Conservation (phyloP, 2,113 vertebrate species). For the Pandion haliaetus region DNA sequence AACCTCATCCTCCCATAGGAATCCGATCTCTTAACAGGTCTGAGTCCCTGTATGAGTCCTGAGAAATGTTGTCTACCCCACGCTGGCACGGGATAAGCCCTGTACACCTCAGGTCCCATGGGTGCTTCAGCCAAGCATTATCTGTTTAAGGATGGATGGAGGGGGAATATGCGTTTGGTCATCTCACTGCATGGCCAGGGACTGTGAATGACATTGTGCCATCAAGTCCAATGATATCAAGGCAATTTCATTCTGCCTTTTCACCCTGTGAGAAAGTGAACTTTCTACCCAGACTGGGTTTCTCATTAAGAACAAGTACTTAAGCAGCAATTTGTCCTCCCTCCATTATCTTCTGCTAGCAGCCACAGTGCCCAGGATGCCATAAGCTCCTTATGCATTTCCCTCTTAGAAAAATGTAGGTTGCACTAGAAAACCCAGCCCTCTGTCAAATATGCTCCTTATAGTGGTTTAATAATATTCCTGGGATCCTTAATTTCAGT, state of each 20-base stretch:
- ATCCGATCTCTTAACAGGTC: not conserved
- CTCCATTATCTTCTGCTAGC: not conserved
- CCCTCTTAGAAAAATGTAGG: not conserved
- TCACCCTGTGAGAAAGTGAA: not conserved
- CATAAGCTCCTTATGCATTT: not conserved
- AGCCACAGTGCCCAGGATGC: not conserved
- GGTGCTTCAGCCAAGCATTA: not conserved
- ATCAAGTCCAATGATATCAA: not conserved
- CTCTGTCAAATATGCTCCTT: not conserved
- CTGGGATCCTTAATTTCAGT: not conserved
- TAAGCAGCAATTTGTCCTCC: not conserved
- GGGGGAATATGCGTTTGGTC: not conserved
- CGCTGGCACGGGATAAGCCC: not conserved
- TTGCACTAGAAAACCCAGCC: not conserved
- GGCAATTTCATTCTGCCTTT: not conserved
- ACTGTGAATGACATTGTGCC: not conserved
- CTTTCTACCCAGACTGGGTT: not conserved
- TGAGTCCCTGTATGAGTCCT: accelerated
- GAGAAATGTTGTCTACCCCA: not conserved
- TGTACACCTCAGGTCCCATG: accelerated
- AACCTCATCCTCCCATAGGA: not conserved
- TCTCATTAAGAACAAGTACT: not conserved
- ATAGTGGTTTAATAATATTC: not conserved
- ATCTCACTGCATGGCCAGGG: not conserved
- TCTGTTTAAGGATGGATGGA: not conserved